Conservation (phyloP, 2,888 invertebrate genomes). For the Halictus ligatus region DNA sequence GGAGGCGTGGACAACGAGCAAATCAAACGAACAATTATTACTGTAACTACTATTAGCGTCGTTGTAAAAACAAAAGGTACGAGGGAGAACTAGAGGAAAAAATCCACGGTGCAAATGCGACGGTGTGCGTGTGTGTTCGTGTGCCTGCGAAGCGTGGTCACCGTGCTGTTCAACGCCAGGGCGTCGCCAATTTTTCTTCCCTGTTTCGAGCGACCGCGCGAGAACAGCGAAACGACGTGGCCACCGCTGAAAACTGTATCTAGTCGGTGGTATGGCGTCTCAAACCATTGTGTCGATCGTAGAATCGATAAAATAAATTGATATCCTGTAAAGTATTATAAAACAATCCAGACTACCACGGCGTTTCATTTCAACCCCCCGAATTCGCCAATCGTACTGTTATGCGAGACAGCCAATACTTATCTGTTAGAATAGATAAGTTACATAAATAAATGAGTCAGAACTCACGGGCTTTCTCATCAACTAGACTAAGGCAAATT, state of each 20-base stretch:
- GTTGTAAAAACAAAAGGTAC: slow-evolving; percentile 60
- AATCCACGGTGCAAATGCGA: slow-evolving; percentile 49
- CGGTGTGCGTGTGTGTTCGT: slow-evolving; percentile 11
- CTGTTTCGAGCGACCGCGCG: slow-evolving; percentile 42
- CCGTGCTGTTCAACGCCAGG: slow-evolving; percentile 9
- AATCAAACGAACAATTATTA: slow-evolving; percentile 79
- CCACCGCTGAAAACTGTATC: slow-evolving; percentile 67
- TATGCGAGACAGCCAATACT: too few species aligned
- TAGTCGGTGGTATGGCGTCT: slow-evolving; percentile 74
- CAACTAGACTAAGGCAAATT: too few species aligned
- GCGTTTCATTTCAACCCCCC: slow-evolving; percentile 8
- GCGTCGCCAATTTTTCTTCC: slow-evolving; percentile 35
- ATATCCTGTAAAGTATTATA: slow-evolving; percentile 76
- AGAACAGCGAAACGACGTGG: slow-evolving; percentile 32
- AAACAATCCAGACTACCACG: slow-evolving; percentile 14
- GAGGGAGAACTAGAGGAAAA: slow-evolving; percentile 9
- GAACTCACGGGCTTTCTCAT: too few species aligned
- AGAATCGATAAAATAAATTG: slow-evolving; percentile 82
- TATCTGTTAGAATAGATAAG: too few species aligned
- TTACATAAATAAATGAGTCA: too few species aligned
- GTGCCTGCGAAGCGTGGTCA: slow-evolving; percentile 45
- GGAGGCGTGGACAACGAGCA: slow-evolving; percentile 60
- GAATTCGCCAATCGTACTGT: background rate
- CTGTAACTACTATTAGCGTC: slow-evolving; percentile 69
- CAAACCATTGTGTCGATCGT: slow-evolving; percentile 80